Base-by-base conservation (phyloP, 2,888 invertebrate species). In the Sminthurinus aureus region DNA sequence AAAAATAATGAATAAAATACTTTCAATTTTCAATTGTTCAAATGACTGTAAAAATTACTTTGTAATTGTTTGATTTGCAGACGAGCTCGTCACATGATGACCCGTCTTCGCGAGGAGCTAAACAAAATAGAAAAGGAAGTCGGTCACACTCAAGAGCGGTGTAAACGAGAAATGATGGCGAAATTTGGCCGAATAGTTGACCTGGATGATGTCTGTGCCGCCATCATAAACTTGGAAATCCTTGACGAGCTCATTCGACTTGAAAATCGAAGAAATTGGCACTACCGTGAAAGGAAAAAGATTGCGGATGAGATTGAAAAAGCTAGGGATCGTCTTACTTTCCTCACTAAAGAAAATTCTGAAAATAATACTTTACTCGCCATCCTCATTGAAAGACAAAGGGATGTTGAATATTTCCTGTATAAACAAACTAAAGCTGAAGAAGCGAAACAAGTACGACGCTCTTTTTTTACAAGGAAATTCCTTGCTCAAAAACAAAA, bases 151-250 rank as follows among this genome's bases (percentile, higher is more conserved):
- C 71, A 75, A 2, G 58, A 71, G 4, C 52, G 79, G 51, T 83
- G 83, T n/a, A 83, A 84, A n/a, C 67, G 83, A 64, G 87, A 87
- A 38, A 88, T 88, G 87, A 77, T 85, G 0, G 74, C 85, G 0
- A 88, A 88, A 82, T 88, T 88, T 64, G 88, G 88, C 0, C 81
- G 83, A n/a, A 77, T 86, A 15, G 86, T 88, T 8, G 87, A 88
- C 82, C 52, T 88, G 73, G 88, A 88, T 73, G 84, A 88, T 73
- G 74, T 88, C 0, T 86, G 84, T 76, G 88, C 87, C 4, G 85
- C 85, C 8, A 82, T 87, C 9, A 87, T 88, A 26, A 88, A 88
- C 67, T 64, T 88, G 15, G 87, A 87, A 58, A 83, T 87, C 15
- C 73, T 87, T 1, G 86, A 88, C 51, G 84, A 85, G 26, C 85